Conservation (phyloP, 2,888 invertebrate species). For the Anorthoa munda region DNA sequence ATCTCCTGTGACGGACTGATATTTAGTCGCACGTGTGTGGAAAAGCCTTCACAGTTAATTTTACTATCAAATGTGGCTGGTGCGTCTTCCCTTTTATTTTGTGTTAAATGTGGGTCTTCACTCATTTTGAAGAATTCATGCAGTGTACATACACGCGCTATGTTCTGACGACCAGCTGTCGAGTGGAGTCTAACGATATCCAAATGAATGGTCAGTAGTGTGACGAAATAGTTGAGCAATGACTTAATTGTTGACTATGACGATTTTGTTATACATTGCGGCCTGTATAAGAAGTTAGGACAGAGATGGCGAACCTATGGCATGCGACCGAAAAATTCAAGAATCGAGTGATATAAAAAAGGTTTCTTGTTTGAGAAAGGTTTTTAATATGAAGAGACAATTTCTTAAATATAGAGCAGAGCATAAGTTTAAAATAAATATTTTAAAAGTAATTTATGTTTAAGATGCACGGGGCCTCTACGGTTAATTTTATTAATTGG, state of each 20-base stretch:
- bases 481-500: no score
- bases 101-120: constrained; percentile 81
- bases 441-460: no score
- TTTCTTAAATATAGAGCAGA: background rate
- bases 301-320: constrained; percentile 5
- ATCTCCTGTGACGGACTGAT: background rate
- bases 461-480: no score
- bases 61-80: constrained; percentile 73
- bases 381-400: no score
- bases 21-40: background rate
- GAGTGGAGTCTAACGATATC: constrained; percentile 2
- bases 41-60: constrained; percentile 46
- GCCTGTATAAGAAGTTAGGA: constrained; percentile 6
- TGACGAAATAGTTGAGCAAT: background rate
- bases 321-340: background rate
- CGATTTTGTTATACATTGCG: background rate
- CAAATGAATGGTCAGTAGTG: background rate
- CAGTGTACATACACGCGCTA: constrained; percentile 21
- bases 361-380: no score
- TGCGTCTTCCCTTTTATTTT: constrained; percentile 73
- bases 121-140: constrained; percentile 76
- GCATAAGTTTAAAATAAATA: no score
- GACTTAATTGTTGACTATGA: constrained; percentile 1
- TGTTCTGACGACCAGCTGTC: constrained; percentile 34
- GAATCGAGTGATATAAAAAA: no score